A percentile compares a stretch with the other conserved stretches of the same genome.
Evolutionary conservation across 2,797 vertebrate genomes (phyloP).

Genomic region (Phoeniculus purpureus): DNA sequence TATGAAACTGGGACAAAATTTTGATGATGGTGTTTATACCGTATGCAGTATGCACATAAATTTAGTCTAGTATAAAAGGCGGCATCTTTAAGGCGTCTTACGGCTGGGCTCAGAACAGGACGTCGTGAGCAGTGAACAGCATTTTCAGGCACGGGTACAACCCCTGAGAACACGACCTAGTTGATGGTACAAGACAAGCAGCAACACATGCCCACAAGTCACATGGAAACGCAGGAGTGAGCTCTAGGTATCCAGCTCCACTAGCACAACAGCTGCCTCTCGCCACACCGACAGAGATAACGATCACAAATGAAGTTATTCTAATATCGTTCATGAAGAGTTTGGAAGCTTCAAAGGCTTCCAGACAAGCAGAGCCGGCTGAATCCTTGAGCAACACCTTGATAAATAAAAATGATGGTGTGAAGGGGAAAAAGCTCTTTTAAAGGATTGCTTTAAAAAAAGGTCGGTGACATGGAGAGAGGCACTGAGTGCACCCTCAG

Average conservation of each 20-base stretch:
- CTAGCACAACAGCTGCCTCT: not conserved
- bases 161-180: not conserved
- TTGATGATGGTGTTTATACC: slow-evolving; percentile 67
- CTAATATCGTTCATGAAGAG: slow-evolving; percentile 5
- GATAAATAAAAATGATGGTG: too few relatives aligned
- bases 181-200: not conserved
- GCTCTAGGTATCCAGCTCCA: not conserved
- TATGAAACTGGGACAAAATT: slow-evolving; percentile 60
- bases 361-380: not conserved
- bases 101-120: not conserved
- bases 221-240: not conserved
- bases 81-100: not conserved
- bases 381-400: not conserved
- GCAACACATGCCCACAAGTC: not conserved
- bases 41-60: slow-evolving; percentile 59
- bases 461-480: too few relatives aligned
- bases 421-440: not conserved
- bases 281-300: slow-evolving; percentile 4
- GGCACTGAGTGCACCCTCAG: too few relatives aligned
- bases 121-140: not conserved
- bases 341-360: not conserved
- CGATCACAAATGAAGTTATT: slow-evolving; percentile 23
- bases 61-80: slow-evolving; percentile 6
- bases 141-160: not conserved
- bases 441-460: too few relatives aligned